phyloP scores from a whole-genome alignment of 2,113 vertebrate species.

The Phyllostomus hastatus region DNA sequence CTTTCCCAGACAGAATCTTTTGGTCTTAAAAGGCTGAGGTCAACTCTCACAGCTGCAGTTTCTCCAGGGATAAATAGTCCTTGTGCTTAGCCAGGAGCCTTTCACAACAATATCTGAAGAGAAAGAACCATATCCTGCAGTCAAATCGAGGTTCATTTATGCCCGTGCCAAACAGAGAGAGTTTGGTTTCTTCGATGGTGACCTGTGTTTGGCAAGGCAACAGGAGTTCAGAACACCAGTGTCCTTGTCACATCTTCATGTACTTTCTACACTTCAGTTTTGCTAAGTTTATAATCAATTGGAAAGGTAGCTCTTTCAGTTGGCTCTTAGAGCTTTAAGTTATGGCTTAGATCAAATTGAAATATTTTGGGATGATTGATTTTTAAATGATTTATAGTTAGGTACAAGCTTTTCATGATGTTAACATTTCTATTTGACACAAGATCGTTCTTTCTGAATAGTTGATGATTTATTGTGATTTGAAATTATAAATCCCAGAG shows the following conservation, averaged over 20 bases:
- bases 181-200: background rate
- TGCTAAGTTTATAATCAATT: constrained; percentile 8
- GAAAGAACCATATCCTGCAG: background rate
- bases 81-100: constrained; percentile 25
- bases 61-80: constrained; percentile 44
- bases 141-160: constrained; percentile 42
- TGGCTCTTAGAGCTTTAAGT: constrained; percentile 35
- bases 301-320: background rate
- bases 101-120: constrained; percentile 50
- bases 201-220: background rate
- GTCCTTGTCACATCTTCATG: background rate
- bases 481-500: constrained; percentile 60
- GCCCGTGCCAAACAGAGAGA: constrained; percentile 8
- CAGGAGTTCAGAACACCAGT: background rate
- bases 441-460: constrained; percentile 49
- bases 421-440: constrained; percentile 64
- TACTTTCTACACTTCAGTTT: constrained; percentile 32
- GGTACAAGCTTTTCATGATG: constrained; percentile 41
- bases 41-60: constrained; percentile 55
- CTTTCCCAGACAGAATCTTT: constrained; percentile 63
- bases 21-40: constrained; percentile 55
- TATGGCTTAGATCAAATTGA: constrained; percentile 36
- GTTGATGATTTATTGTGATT: constrained; percentile 66
- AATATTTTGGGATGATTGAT: constrained; percentile 30
- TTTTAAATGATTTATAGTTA: constrained; percentile 58